Evolutionary conservation across 2,888 invertebrate species (phyloP), one percentile per base, ranked within the genome.

Genomic region (Argyra leucocephala): DNA sequence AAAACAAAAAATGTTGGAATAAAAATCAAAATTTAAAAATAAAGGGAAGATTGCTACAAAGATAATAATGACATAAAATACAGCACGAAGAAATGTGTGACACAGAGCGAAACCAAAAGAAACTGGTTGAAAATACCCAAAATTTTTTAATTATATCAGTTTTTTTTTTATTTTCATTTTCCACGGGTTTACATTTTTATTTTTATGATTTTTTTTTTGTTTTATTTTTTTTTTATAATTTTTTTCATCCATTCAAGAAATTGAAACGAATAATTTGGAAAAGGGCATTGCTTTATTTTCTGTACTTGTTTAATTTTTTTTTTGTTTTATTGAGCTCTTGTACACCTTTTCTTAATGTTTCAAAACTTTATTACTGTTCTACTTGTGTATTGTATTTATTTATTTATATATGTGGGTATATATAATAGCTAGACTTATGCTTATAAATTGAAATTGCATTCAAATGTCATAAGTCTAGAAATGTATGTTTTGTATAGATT

Each of bases 61-160:
- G 48, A 48, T 48, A 48, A 48, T 48, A 48, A 48, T 48, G 48
- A 48, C 48, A 48, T 48, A 48, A 48, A 48, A 48, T 18, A 48
- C 15, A 48, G n/a, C 1, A 48, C 5, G 18, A 48, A 48, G 10
- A 48, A 48, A n/a, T 48, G n/a, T 48, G 48, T 48, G 48, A 48
- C 48, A n/a, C 48, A 48, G 48, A 48, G 48, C 48, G 48, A 48
- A n/a, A 48, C 48, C 48, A 18, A 48, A 48, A 18, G 18, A 48
- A 48, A 48, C 48, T 48, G 48, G 48, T 48, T 48, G 15, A 48
- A 48, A 15, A 18, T 18, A 48, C 15, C 48, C n/a, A 48, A 48
- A 48, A 48, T 18, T 15, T 12, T 37, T 10, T 37, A 37, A 10
- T 10, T 37, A 37, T 37, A 15, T 37, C 3, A 9, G 15, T 37